A percentile compares a stretch with the other conserved stretches of the same genome.
Evolutionary conservation across 2,797 vertebrate species (phyloP).

Genomic region (Tenualosa ilisha): DNA sequence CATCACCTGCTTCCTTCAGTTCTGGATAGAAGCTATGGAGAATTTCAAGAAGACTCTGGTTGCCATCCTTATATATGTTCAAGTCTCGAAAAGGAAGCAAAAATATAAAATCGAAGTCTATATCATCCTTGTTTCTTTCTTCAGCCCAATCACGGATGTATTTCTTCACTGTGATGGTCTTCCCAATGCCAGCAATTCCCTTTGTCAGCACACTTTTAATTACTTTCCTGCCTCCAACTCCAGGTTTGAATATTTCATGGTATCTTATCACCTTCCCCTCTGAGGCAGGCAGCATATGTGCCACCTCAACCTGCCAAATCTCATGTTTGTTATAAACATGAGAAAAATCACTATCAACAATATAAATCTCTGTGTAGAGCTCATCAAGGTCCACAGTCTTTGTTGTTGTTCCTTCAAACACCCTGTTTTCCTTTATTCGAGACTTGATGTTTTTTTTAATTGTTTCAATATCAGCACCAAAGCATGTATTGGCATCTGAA

Average conservation of each 20-base stretch:
- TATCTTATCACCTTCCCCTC: not conserved
- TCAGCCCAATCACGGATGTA: slow-evolving; percentile 28
- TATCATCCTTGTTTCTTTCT: not conserved
- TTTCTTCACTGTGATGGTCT: slow-evolving; percentile 25
- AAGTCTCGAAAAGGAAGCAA: slow-evolving; percentile 34
- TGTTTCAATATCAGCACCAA: no score
- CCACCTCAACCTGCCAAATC: slow-evolving; percentile 17
- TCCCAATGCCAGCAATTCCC: slow-evolving; percentile 42
- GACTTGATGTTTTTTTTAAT: no score
- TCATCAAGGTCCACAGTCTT: not conserved
- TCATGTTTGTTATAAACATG: slow-evolving; percentile 29
- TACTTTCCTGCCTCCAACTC: no score
- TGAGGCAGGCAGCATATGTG: not conserved
- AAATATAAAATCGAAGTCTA: slow-evolving; percentile 24
- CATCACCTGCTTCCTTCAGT: not conserved
- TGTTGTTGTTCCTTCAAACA: not conserved
- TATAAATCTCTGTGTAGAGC: slow-evolving; percentile 29
- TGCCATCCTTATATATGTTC: not conserved
- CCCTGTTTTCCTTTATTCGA: not conserved
- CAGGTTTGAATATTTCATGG: not conserved
- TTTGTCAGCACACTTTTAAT: slow-evolving; percentile 24
- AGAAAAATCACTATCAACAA: slow-evolving; percentile 9
- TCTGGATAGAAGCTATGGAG: not conserved
- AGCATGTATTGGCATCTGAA: no score
- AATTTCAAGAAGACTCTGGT: slow-evolving; percentile 24